Base-by-base conservation (phyloP, 1,140 invertebrate genomes). In the Pomacea maculata region DNA sequence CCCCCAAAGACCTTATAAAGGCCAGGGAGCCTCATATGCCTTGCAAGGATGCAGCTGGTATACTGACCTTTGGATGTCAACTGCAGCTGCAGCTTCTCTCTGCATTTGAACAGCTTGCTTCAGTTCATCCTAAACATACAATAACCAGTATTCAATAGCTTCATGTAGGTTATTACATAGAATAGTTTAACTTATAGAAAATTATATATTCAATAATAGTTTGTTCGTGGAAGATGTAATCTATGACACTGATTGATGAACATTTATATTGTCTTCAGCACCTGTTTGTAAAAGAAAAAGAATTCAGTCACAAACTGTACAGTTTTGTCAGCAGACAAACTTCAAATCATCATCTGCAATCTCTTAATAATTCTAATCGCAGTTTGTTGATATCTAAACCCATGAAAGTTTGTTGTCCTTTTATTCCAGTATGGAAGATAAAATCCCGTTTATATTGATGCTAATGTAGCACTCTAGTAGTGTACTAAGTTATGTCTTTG, bases 31-130 rank as follows among this genome's bases (percentile, higher is more conserved):
- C 2, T 4, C 34, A 2, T 45, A 4, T 61, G 9, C 74, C 25
- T 25, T 25, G 15, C 57, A 12, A 29, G 29, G 52, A 80, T 75
- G 7, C 4, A 65, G 9, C 1, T 11, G 12, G 14, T 74, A 14
- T 72, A 61, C n/a, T 74, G 68, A 89, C 86, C 89, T 86, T 75
- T 90, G 89, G 63, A 90, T 90, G 65, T 90, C 89, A 29, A 91
- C 90, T 25, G 88, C 90, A 63, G 89, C 89, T 72, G 86, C 84
- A 57, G 88, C 89, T 70, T 89, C 83, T 80, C 83, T 83, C 75
- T 88, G 87, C 57, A 79, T 82, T 80, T 84, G 72, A 19, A 86
- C 85, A 54, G 86, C 86, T 25, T 83, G 75, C 10, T 65, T 74
- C 52, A 84, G 78, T 71, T 88, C 86, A 80, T 85, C 82, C 88